These are phyloP conservation scores for Bombylius major DNA, from an alignment of 2,888 invertebrate species.

Conservation along the genomic window DNA sequence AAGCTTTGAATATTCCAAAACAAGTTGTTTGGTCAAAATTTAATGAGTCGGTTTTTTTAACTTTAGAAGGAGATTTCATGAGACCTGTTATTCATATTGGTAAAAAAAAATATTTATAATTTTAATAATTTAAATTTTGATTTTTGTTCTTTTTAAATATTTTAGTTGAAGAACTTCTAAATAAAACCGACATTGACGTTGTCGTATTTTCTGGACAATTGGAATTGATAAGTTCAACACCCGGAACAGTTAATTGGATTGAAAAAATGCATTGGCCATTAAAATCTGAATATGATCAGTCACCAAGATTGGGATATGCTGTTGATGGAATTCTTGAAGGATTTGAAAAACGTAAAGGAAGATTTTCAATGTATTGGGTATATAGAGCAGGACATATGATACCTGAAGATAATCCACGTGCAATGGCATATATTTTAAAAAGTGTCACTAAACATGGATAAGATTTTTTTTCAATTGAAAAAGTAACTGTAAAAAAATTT, in stretches of 20 bases:
- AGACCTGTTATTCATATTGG: constrained; percentile 60
- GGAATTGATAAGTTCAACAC: constrained; percentile 72
- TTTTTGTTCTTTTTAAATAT: constrained; percentile 10
- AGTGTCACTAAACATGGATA: constrained; percentile 26
- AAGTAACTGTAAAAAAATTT: too few species aligned
- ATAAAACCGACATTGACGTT: constrained; percentile 52
- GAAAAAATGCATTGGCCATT: constrained; percentile 53
- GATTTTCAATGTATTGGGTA: constrained; percentile 33
- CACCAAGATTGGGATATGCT: constrained; percentile 44
- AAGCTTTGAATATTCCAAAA: constrained; percentile 50
- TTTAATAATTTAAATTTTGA: neutral
- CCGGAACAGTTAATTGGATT: constrained; percentile 65
- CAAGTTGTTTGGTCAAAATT: constrained; percentile 54
- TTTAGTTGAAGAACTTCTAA: constrained; percentile 55
- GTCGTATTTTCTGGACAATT: constrained; percentile 67
- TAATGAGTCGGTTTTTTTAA: constrained; percentile 45
- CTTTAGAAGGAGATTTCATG: constrained; percentile 60
- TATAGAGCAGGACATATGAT: constrained; percentile 37
- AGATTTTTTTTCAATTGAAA: neutral
- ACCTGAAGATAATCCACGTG: constrained; percentile 59
- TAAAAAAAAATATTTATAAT: constrained; percentile 22
- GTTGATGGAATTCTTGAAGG: constrained; percentile 54
- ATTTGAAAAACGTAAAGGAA: constrained; percentile 50
- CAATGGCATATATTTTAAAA: constrained; percentile 50
- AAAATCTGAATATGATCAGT: constrained; percentile 43